phyloP scores from a whole-genome alignment of 2,797 vertebrate species.

The Zalophus californianus region DNA sequence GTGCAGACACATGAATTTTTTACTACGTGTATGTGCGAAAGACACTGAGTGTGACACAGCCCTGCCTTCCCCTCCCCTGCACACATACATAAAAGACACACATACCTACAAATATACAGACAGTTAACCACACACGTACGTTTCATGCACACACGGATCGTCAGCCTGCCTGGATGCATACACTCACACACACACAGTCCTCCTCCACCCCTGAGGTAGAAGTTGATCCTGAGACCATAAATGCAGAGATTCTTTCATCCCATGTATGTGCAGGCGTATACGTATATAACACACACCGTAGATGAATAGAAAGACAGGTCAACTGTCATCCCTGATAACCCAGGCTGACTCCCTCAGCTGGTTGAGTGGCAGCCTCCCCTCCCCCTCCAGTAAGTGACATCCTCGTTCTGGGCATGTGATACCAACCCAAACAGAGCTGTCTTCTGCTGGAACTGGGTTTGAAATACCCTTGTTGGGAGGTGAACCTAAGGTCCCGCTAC shows the following conservation, averaged over 20 bases:
- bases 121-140: too few species aligned
- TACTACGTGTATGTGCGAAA: background rate
- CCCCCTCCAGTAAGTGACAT: background rate
- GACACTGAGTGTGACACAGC: background rate
- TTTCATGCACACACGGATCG: too few species aligned
- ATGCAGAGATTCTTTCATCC: background rate
- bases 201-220: fast-evolving
- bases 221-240: fast-evolving
- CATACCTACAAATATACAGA: background rate
- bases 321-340: too few species aligned
- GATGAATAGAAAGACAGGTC: background rate
- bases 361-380: background rate
- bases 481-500: background rate
- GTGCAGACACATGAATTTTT: fast-evolving
- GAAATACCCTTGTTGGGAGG: fast-evolving
- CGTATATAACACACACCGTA: fast-evolving
- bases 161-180: fast-evolving
- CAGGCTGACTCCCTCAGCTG: too few species aligned
- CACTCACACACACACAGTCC: fast-evolving
- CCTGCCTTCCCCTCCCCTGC: background rate
- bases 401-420: background rate
- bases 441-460: background rate
- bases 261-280: fast-evolving
- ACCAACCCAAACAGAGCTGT: background rate
- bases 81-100: background rate